Percentiles rank a stretch among this genome's conserved stretches.
These are phyloP conservation scores for Amiota minor DNA, from an alignment of 2,888 invertebrate genomes.

Conservation along the genomic window DNA sequence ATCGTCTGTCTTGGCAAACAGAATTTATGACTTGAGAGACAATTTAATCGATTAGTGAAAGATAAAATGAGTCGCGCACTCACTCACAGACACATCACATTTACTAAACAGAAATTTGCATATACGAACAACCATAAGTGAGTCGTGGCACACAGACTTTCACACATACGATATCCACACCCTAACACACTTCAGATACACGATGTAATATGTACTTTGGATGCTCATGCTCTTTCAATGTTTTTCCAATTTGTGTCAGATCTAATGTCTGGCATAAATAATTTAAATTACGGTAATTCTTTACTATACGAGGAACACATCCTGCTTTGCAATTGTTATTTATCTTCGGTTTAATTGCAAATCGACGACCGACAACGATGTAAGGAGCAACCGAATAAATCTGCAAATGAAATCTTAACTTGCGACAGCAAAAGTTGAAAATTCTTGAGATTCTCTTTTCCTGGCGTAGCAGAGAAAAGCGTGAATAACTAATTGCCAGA, in stretches of 20 bases:
- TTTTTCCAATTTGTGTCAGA: constrained; percentile 21
- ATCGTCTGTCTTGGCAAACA: not conserved
- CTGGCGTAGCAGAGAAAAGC: constrained; percentile 53
- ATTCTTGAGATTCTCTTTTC: constrained; percentile 32
- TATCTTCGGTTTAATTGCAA: constrained; percentile 49
- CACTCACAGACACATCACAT: not conserved
- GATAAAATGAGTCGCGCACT: constrained; percentile 14
- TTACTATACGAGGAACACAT: constrained; percentile 3
- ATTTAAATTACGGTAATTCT: constrained; percentile 34
- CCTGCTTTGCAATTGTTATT: constrained; percentile 39
- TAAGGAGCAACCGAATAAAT: too few relatives aligned
- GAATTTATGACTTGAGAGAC: constrained; percentile 17
- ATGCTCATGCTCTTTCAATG: not conserved
- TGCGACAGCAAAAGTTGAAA: constrained; percentile 28
- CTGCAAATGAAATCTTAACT: constrained; percentile 5
- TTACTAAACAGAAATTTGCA: not conserved
- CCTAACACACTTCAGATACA: not conserved
- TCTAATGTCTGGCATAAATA: constrained; percentile 27
- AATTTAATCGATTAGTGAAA: constrained; percentile 27
- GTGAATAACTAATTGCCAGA: constrained; percentile 70
- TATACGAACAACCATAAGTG: not conserved
- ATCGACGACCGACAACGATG: constrained; percentile 1
- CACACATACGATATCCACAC: not conserved
- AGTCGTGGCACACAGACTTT: not conserved
- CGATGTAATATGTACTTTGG: not conserved